Percentiles rank a stretch among this genome's conserved stretches.
Conservation (phyloP, 1,140 invertebrate genomes). For the Drosophila neocordata region DNA sequence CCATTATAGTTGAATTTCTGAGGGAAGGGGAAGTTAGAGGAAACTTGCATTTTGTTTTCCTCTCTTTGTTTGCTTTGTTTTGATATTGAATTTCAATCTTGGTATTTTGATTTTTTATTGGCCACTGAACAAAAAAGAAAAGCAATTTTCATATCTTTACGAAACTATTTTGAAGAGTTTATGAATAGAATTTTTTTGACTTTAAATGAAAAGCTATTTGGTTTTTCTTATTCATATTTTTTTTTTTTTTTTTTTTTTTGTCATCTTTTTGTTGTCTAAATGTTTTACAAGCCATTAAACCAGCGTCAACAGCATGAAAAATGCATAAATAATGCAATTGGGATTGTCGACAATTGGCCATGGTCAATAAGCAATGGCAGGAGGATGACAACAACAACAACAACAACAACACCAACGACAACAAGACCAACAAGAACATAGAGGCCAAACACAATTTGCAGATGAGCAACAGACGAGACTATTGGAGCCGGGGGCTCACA, state of each 20-base stretch:
- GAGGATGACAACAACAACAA: not conserved
- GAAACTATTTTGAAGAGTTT: conserved; percentile 4
- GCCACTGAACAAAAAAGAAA: conserved; percentile 2
- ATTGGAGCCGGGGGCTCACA: not conserved
- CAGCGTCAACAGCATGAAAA: conserved; percentile 54
- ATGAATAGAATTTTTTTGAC: not conserved
- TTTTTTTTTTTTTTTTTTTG: not conserved
- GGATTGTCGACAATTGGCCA: conserved; percentile 51
- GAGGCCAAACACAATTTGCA: conserved; percentile 60
- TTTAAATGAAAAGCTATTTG: too few species aligned
- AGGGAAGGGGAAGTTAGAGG: too few species aligned
- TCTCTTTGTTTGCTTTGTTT: conserved; percentile 9
- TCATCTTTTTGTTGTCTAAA: conserved; percentile 27
- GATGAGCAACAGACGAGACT: conserved; percentile 29
- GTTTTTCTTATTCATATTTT: not conserved
- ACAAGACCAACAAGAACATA: conserved; percentile 26
- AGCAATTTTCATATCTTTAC: not conserved
- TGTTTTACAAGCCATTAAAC: conserved; percentile 56
- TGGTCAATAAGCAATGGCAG: conserved; percentile 30
- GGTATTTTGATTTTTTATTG: not conserved
- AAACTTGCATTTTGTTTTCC: not conserved
- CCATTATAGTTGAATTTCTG: not conserved
- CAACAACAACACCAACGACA: conserved; percentile 6
- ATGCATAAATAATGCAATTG: conserved; percentile 73
- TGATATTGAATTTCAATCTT: conserved; percentile 11